phyloP scores from a whole-genome alignment of 2,888 invertebrate species.

The Slavum lentiscoides region DNA sequence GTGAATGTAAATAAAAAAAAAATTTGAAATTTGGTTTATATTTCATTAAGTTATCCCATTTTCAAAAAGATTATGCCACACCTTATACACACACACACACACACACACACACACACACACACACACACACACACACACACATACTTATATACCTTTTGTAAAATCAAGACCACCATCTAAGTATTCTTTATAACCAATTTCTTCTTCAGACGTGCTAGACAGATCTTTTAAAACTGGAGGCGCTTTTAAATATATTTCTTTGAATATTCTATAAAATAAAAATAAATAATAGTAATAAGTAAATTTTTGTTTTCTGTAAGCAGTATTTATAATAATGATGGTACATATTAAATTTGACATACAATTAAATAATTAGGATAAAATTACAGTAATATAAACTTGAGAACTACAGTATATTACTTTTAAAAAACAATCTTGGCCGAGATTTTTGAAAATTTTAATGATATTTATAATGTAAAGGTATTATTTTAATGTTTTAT shows the following conservation, averaged over 20 bases:
- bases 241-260: slow-evolving; percentile 35
- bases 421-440: no score
- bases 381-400: no score
- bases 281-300: background rate
- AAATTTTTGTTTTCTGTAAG: background rate
- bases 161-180: slow-evolving; percentile 63
- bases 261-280: slow-evolving; percentile 30
- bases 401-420: no score
- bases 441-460: no score
- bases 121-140: background rate
- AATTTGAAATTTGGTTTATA: no score
- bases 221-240: slow-evolving; percentile 33
- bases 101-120: background rate
- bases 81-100: background rate
- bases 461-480: no score
- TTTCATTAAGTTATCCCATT: no score
- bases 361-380: no score
- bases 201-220: background rate
- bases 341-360: no score
- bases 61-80: no score
- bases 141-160: slow-evolving; percentile 57
- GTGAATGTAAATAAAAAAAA: background rate
- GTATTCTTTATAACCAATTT: slow-evolving; percentile 60
- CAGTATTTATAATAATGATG: no score
- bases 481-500: no score